Evolutionary conservation across 2,113 vertebrate genomes (phyloP).

Genomic region (Hypocryptadius cinnamomeus): DNA sequence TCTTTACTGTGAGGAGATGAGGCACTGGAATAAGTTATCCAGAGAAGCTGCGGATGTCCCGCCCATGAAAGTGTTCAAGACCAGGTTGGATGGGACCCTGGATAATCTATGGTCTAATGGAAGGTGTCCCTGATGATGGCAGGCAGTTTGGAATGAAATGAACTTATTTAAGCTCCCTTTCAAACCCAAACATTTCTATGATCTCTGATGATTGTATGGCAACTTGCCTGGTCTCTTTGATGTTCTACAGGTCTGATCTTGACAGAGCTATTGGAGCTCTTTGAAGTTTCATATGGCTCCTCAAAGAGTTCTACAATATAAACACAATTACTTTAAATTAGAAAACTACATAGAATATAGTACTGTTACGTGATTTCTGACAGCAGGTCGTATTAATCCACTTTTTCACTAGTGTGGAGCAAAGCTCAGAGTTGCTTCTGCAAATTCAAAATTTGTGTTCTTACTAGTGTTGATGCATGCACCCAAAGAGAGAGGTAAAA

Average conservation of each 20-base stretch:
- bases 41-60: neutral
- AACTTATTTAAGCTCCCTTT: neutral
- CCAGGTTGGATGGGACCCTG: neutral
- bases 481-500: neutral
- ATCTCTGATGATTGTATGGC: no score
- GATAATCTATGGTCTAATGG: neutral
- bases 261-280: neutral
- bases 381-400: neutral
- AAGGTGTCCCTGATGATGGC: neutral
- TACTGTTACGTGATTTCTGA: neutral
- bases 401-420: neutral
- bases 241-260: neutral
- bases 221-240: slow-evolving; percentile 43
- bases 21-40: neutral
- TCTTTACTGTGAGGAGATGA: neutral
- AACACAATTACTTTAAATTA: neutral
- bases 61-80: neutral
- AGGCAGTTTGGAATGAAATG: accelerated
- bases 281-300: slow-evolving; percentile 15
- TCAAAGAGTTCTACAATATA: slow-evolving; percentile 44
- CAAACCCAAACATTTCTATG: neutral
- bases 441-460: neutral
- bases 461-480: neutral
- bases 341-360: neutral
- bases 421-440: neutral